Base-by-base conservation (phyloP, 2,797 vertebrate genomes). In the Sebastes iracundus region DNA sequence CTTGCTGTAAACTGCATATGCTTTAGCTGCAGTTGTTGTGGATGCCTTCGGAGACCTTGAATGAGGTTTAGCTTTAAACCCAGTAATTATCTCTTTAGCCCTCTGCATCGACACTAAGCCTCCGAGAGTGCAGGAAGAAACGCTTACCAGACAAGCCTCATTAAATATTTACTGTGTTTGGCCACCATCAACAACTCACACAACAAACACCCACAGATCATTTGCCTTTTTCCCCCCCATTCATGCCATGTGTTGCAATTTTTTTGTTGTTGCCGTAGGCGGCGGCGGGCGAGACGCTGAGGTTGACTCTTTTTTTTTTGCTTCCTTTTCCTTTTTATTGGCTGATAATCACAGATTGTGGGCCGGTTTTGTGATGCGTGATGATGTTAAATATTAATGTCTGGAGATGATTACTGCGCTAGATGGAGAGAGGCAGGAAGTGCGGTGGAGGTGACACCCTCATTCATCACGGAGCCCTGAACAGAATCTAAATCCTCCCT, bases 301-400 rank as follows among this genome's bases (percentile, higher is more conserved):
- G 46, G 33, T 74, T 67, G 70, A 75, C 22, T 18, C 16, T 76
- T 52, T 67, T 33, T 58, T 38, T 27, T 65, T 59, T 4, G 11
- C 61, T 35, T 76, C 78, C 18, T 62, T 64, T 81, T 23, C 23
- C 23, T 62, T 64, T 56, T 86, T 84, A 88, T 87, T 89, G 88
- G 88, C 84, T 83, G 85, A 88, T 92, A 82, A 92, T 90, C 69
- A 42, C 56, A 81, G 81, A 82, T 79, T 60, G 83, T 53, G 75
- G 75, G 78, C 81, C 6, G 65, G 83, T 60, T 60, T 70, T 35
- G 82, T 72, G 65, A 88, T 77, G 88, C 55, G 81, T 88, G 88
- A 86, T 81, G 70, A 81, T 91, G 91, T 95, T 93, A 95, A 96
- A 95, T 95, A 95, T 95, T 94, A 94, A 95, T 94, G 91, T 75